A percentile compares a stretch with the other conserved stretches of the same genome.
These are phyloP conservation scores for Trididemnum nubilum DNA, from an alignment of 23 tunicate species.

Conservation along the genomic window DNA sequence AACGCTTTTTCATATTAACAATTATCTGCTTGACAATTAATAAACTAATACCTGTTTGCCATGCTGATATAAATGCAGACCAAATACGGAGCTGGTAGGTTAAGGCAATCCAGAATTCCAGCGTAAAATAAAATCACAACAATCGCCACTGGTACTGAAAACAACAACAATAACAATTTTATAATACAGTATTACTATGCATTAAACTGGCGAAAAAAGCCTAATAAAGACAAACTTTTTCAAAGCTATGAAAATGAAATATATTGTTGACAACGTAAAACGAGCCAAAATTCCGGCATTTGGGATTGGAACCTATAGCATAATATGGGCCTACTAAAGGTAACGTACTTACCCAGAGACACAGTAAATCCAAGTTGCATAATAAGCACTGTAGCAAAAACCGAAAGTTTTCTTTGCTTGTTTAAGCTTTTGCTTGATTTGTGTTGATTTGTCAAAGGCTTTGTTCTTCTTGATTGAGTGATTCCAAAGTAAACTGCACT, in stretches of 20 bases:
- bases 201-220: too few species aligned
- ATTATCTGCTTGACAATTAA: too few species aligned
- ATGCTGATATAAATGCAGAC: background rate
- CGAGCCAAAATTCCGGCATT: too few species aligned
- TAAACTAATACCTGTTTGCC: background rate
- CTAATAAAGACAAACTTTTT: too few species aligned
- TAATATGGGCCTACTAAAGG: too few species aligned
- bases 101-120: background rate
- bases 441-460: background rate
- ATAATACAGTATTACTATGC: background rate
- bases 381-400: background rate
- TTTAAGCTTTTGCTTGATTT: too few species aligned
- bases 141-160: background rate
- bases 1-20: too few species aligned
- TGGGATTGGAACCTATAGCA: too few species aligned
- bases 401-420: background rate
- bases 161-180: too few species aligned
- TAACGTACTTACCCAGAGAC: conserved; percentile 3
- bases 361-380: conserved; percentile 34
- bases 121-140: background rate
- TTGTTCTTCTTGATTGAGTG: background rate
- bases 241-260: too few species aligned
- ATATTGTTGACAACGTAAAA: too few species aligned
- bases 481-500: background rate
- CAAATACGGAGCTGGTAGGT: background rate